Conservation (phyloP, 2,113 vertebrate species). For the Passer montanus region DNA sequence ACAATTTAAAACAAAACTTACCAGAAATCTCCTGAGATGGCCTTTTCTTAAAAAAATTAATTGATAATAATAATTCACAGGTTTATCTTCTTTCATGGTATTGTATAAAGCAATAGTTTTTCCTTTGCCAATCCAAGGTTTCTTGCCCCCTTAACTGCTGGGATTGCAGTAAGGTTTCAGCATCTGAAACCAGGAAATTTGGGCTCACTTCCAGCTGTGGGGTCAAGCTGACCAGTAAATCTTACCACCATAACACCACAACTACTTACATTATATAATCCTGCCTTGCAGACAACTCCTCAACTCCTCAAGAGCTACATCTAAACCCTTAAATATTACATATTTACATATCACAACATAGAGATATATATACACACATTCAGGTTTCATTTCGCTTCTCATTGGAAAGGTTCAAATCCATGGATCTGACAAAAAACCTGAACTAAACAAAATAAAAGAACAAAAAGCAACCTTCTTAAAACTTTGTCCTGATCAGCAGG, state of each 20-base stretch:
- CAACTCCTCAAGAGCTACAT: background rate
- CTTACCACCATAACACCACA: background rate
- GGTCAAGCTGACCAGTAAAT: background rate
- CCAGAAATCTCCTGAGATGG: background rate
- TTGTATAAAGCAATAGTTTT: background rate
- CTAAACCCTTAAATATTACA: background rate
- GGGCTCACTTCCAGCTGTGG: background rate
- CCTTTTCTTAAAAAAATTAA: background rate
- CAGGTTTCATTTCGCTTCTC: background rate
- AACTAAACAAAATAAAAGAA: background rate
- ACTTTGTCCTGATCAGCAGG: background rate
- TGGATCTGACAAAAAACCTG: background rate
- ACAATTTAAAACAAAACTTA: background rate
- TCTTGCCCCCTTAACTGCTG: background rate
- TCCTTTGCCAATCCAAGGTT: background rate
- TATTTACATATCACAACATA: background rate
- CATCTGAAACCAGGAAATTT: background rate
- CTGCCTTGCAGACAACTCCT: background rate
- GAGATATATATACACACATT: no score
- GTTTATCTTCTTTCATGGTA: background rate
- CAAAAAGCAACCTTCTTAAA: background rate
- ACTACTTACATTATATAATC: background rate
- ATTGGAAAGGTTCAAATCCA: background rate
- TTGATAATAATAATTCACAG: background rate
- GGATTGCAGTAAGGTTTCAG: background rate